Evolutionary conservation across 2,113 vertebrate genomes (phyloP).

Genomic region (Callithrix jacchus): DNA sequence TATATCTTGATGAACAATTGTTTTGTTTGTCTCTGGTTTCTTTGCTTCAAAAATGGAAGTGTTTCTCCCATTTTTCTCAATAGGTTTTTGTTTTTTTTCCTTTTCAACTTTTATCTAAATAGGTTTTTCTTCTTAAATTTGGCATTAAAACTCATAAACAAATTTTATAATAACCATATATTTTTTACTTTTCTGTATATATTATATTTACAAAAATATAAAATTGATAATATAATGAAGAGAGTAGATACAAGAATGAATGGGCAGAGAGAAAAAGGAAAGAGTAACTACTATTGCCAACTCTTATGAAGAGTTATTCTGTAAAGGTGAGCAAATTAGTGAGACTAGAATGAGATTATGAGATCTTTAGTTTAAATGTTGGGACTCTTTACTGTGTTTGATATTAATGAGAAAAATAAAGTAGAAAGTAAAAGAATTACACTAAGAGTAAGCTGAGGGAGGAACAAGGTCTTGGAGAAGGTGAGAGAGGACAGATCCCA

Average conservation of each 20-base stretch:
- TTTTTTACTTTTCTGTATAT: background rate
- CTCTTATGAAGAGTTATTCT: background rate
- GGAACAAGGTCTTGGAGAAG: background rate
- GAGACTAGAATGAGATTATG: background rate
- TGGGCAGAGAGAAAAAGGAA: background rate
- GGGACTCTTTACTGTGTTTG: background rate
- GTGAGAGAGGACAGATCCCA: background rate
- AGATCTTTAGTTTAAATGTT: background rate
- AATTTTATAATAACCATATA: background rate
- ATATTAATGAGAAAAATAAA: background rate
- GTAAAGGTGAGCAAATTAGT: background rate
- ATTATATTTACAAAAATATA: background rate
- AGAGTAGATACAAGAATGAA: background rate
- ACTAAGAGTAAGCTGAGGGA: background rate
- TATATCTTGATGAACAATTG: background rate
- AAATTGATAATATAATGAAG: background rate
- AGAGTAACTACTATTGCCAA: background rate
- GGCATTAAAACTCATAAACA: background rate
- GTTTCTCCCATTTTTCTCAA: background rate
- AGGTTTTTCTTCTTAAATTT: background rate
- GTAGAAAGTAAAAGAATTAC: background rate
- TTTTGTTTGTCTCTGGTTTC: background rate
- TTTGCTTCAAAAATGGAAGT: background rate
- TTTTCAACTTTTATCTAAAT: background rate
- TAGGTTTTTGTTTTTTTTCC: background rate